Evolutionary conservation across 2,888 invertebrate genomes (phyloP).

Genomic region (Diarsia dahlii): DNA sequence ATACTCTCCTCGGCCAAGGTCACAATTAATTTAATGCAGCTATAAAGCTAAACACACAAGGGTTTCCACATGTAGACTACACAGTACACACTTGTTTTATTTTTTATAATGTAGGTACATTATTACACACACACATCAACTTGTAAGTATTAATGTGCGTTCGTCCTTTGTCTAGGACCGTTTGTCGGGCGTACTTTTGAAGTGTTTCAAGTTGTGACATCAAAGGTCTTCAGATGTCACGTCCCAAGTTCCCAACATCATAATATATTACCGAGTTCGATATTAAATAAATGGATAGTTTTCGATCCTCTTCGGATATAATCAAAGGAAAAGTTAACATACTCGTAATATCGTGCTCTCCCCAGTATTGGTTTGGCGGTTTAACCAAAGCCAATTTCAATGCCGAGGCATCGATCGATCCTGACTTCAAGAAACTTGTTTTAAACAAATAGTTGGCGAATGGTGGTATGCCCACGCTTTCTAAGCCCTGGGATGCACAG

Average conservation of each 20-base stretch:
- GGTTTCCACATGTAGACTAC: background rate
- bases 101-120: background rate
- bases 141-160: background rate
- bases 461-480: background rate
- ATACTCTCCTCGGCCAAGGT: slow-evolving; percentile 56
- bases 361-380: background rate
- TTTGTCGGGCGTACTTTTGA: slow-evolving; percentile 14
- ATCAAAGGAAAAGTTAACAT: background rate
- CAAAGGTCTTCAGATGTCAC: background rate
- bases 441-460: slow-evolving; percentile 2
- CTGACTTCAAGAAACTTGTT: background rate
- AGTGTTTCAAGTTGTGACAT: background rate
- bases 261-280: background rate
- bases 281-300: background rate
- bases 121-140: background rate
- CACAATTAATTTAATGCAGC: slow-evolving; percentile 52
- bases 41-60: slow-evolving; percentile 21
- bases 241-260: background rate
- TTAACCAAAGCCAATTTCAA: slow-evolving; percentile 5
- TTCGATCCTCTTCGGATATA: background rate
- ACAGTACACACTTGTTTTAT: slow-evolving; percentile 17
- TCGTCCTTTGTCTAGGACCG: background rate
- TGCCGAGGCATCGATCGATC: slow-evolving; percentile 15
- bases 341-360: background rate
- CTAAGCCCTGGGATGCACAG: background rate